Base-by-base conservation (phyloP, 23 tunicate species). In the Phallusia fumigata region DNA sequence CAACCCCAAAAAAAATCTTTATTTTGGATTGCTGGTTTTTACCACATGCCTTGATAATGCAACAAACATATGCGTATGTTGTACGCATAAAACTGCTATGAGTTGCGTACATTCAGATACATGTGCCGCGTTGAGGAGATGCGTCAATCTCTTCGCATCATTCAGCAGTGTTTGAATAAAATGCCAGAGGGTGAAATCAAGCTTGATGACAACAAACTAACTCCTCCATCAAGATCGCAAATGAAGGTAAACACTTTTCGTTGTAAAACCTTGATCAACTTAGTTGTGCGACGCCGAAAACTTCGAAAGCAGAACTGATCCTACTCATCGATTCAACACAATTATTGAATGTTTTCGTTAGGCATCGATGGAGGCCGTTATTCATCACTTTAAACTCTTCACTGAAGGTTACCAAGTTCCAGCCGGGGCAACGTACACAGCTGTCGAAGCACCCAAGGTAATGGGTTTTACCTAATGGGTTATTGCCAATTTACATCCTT, bases 361-460 rank as follows among this genome's bases (percentile, higher is more conserved):
- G 97, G 88, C 90, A 30, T 93, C 95, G 0, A 95, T 95, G 99
- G 99, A 95, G 65, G 89, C 99, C 19, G 99, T 95, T 8, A 95
- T 95, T 77, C 99, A 95, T 65, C 99, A 95, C 73, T 95, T 95
- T 78, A 95, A 95, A 76, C 76, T 95, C 8, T 95, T 92, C 64
- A 91, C 96, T 35, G 99, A 95, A 82, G 99, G 99, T 21, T 95
- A 84, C 65, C 99, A 95, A 81, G 99, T 95, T 18, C 99, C 99
- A 18, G 96, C 99, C 1, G 99, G 96, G 0, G 89, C 96, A 44
- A 95, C 99, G 8, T 95, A 95, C 87, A 95, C 99, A 30, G 99
- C 99, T 18, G 99, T 95, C 52, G 99, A 95, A 78, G 99, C 99
- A 0, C 99, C 99, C 21, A 95, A 95, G 96, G 99, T 91, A 69